phyloP scores from a whole-genome alignment of 2,888 invertebrate species.

The Altica lythri region DNA sequence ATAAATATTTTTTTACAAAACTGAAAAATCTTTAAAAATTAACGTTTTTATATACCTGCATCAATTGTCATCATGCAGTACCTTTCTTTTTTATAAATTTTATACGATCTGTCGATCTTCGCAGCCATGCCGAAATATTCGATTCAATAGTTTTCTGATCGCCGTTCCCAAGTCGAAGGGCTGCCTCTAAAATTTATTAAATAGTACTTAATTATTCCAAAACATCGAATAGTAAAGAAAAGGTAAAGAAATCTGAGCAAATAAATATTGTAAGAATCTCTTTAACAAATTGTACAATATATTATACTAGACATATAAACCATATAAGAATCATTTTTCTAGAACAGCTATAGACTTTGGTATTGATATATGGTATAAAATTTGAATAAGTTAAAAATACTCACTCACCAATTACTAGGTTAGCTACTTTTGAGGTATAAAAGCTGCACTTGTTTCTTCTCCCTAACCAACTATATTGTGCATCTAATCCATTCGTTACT shows the following conservation, averaged over 20 bases:
- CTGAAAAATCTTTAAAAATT: no score
- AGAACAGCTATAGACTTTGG: neutral
- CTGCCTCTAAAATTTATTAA: neutral
- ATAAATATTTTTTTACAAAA: no score
- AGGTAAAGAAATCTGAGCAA: neutral
- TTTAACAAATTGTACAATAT: neutral
- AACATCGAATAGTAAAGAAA: no score
- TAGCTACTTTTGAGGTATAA: slow-evolving; percentile 7
- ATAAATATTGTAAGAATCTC: neutral
- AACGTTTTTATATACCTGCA: no score
- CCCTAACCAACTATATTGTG: slow-evolving; percentile 11
- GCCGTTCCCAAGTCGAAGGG: neutral
- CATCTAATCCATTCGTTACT: neutral
- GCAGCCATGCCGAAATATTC: neutral
- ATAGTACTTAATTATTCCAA: neutral
- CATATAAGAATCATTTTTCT: neutral
- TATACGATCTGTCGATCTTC: slow-evolving; percentile 1
- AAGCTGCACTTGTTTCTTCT: slow-evolving; percentile 2
- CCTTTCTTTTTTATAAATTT: no score
- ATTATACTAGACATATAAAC: no score
- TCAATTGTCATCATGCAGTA: no score
- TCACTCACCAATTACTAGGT: slow-evolving; percentile 10
- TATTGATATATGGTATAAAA: neutral
- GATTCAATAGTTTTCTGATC: neutral
- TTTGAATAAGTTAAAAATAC: slow-evolving; percentile 4